phyloP scores from a whole-genome alignment of 2,113 vertebrate genomes.

The Apteryx mantelli region DNA sequence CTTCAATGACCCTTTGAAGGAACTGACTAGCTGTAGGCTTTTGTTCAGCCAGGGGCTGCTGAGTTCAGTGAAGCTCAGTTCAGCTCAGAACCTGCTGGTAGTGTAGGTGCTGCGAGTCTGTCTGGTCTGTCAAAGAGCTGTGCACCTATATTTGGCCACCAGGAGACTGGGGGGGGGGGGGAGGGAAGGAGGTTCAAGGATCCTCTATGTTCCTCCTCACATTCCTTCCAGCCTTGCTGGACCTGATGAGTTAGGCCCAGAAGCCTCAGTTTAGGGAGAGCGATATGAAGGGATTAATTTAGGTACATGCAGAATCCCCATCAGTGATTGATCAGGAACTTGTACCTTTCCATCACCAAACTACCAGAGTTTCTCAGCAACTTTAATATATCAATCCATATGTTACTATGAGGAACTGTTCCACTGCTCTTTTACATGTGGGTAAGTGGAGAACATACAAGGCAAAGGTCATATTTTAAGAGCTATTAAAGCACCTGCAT shows the following conservation, averaged over 20 bases:
- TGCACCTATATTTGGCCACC: fast-evolving
- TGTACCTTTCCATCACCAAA: not conserved
- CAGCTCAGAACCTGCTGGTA: not conserved
- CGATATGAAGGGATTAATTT: not conserved
- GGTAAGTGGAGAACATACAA: not conserved
- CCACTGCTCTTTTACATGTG: not conserved
- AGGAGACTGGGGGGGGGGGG: not conserved
- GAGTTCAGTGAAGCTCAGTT: fast-evolving
- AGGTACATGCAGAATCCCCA: not conserved
- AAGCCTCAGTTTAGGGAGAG: not conserved
- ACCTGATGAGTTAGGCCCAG: not conserved
- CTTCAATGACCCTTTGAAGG: not conserved
- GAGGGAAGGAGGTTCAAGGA: not conserved
- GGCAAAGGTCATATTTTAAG: not conserved
- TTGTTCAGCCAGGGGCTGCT: not conserved
- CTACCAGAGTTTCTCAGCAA: not conserved
- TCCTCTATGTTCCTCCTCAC: not conserved
- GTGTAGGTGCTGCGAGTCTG: not conserved
- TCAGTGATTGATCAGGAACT: not conserved
- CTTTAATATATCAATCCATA: not conserved
- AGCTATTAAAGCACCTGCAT: not conserved
- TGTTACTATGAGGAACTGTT: not conserved
- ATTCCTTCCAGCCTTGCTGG: not conserved
- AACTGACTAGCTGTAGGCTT: not conserved
- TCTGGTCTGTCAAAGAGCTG: not conserved